Percentiles rank a stretch among this genome's conserved stretches.
Evolutionary conservation across 2,888 invertebrate genomes (phyloP).

Genomic region (Balanococcus diminutus): DNA sequence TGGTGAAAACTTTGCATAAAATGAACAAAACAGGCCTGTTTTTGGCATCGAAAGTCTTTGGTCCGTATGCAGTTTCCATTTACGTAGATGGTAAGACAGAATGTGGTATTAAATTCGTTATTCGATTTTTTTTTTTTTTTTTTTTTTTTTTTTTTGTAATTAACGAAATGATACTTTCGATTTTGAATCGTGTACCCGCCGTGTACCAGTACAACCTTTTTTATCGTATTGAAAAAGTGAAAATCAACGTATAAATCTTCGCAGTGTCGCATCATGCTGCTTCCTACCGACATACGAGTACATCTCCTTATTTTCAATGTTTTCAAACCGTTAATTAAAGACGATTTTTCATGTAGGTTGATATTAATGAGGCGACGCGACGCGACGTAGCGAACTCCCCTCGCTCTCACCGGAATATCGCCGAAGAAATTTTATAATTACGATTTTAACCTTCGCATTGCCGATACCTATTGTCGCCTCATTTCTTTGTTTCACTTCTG

Average conservation of each 20-base stretch:
- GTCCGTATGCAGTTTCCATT: constrained; percentile 25
- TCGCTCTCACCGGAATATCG: not conserved
- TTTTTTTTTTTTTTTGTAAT: not conserved
- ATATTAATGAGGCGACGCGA: not conserved
- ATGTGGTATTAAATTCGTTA: not conserved
- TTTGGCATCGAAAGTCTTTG: constrained; percentile 48
- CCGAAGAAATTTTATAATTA: not conserved
- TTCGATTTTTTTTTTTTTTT: not conserved
- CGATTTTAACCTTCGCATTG: not conserved
- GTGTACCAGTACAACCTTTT: not conserved
- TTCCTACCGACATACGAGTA: not conserved
- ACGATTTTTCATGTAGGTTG: not conserved
- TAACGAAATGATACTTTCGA: not conserved
- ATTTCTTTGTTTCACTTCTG: not conserved
- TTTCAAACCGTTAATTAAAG: not conserved
- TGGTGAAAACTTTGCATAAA: not conserved
- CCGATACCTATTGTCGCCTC: not conserved
- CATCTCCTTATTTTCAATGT: not conserved
- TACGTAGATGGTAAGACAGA: not conserved
- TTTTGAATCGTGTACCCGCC: not conserved
- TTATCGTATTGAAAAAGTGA: not conserved
- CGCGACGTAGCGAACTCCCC: not conserved
- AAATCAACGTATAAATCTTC: not conserved
- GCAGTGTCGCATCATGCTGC: not conserved
- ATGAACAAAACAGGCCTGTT: constrained; percentile 45